Percentiles rank a stretch among this genome's conserved stretches.
phyloP scores from a whole-genome alignment of 2,888 invertebrate genomes.

The Nineta flava region DNA sequence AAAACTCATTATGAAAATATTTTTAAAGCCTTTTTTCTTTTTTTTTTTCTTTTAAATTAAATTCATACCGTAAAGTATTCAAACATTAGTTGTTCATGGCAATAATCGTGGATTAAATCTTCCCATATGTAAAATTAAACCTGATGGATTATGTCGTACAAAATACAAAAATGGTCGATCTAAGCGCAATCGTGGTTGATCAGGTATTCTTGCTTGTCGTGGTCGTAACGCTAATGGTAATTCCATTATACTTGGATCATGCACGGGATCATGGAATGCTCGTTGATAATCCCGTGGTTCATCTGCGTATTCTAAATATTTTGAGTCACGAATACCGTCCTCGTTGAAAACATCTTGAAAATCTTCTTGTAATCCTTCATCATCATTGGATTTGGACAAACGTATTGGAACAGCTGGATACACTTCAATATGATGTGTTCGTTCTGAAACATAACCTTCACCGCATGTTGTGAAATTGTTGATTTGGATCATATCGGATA shows the following conservation, averaged over 20 bases:
- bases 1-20: no score
- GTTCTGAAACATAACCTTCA: slow-evolving; percentile 49
- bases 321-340: slow-evolving; percentile 19
- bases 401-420: slow-evolving; percentile 50
- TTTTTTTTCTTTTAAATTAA: no score
- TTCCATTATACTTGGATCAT: slow-evolving; percentile 33
- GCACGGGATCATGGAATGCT: slow-evolving; percentile 49
- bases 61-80: no score
- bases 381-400: not conserved
- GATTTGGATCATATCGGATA: slow-evolving; percentile 71
- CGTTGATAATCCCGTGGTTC: slow-evolving; percentile 48
- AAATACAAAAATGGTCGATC: slow-evolving; percentile 81
- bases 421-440: slow-evolving; percentile 61
- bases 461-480: slow-evolving; percentile 75
- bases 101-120: slow-evolving; percentile 71
- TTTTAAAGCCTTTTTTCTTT: no score
- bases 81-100: slow-evolving; percentile 33
- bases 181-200: slow-evolving; percentile 59
- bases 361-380: slow-evolving; percentile 17
- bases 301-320: slow-evolving; percentile 19
- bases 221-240: slow-evolving; percentile 53
- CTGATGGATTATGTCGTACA: slow-evolving; percentile 82
- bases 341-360: slow-evolving; percentile 26
- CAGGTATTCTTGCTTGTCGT: slow-evolving; percentile 52
- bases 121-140: slow-evolving; percentile 76